phyloP scores from a whole-genome alignment of 1,140 invertebrate species.

The Tetramorium parvispinum region DNA sequence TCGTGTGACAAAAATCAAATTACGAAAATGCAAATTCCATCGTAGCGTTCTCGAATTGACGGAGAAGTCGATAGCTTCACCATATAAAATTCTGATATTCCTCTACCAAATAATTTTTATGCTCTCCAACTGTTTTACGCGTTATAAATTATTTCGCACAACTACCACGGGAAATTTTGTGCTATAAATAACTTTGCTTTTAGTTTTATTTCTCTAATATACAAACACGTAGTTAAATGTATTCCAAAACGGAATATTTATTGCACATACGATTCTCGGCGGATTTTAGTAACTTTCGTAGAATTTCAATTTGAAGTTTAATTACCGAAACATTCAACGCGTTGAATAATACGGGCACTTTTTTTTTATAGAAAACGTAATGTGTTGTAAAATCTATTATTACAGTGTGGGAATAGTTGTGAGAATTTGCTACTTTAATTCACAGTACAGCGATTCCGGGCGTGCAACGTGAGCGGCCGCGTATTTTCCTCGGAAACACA shows the following conservation, averaged over 20 bases:
- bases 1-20: slow-evolving; percentile 1
- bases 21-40: slow-evolving; percentile 20
- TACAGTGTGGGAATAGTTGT: neutral
- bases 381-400: neutral
- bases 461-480: neutral
- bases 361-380: neutral
- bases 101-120: slow-evolving; percentile 16
- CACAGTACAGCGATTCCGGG: neutral
- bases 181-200: neutral
- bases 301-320: neutral
- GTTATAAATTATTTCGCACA: neutral
- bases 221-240: neutral
- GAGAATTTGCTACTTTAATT: neutral
- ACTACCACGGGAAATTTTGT: neutral
- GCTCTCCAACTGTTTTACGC: neutral
- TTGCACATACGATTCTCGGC: too few relatives aligned
- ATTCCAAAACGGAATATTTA: neutral
- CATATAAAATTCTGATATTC: slow-evolving; percentile 13
- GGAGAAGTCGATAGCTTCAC: neutral
- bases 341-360: neutral
- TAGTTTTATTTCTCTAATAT: neutral
- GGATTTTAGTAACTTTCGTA: neutral
- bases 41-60: neutral
- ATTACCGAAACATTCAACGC: neutral
- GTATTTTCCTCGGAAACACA: neutral